Evolutionary conservation across 2,797 vertebrate species (phyloP), one percentile per base, ranked within the genome.

Genomic region (Huso huso): DNA sequence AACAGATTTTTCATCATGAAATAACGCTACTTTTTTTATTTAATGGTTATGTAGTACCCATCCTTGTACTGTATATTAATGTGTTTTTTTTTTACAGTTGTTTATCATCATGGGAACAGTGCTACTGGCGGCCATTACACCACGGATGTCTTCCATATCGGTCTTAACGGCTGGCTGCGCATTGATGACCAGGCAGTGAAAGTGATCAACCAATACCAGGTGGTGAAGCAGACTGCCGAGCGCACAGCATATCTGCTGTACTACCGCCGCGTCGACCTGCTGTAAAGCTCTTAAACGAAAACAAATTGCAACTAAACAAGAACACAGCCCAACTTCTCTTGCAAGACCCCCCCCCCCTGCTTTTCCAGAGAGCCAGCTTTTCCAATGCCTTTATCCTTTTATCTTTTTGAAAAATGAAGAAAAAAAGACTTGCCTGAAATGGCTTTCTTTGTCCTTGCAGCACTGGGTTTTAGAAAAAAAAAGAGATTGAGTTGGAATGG

Each of bases 161-260:
- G 96, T 67, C 94, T 99, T 10, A 99, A 97, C 2, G 95, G 95
- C 84, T 99, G 97, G 97, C 85, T 99, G 85, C 96, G 95, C 82
- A 97, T 98, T n/a, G 97, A 99, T 7, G 96, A 99, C 93, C 96
- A 99, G 87, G 71, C 84, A 0, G 96, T 99, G 80, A 93, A 93
- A 82, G 93, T 97, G 81, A 91, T 97, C 68, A 90, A 78, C 77
- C 97, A 97, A 90, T 92, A 94, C 80, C 94, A 96, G 81, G 95
- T 99, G 91, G 89, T 98, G 82, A 97, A 95, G 89, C 93, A 94
- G 71, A 86, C 92, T 8, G 89, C 90, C 1, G 95, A 98, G 70
- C 97, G 97, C 88, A 95, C 95, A 12, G 97, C 96, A 83, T 99
- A 98, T 91, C 94, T 99, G 89, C 95, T 99, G 81, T 99, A 99